These are phyloP conservation scores for Alces alces DNA, from an alignment of 2,113 vertebrate species.

Conservation along the genomic window DNA sequence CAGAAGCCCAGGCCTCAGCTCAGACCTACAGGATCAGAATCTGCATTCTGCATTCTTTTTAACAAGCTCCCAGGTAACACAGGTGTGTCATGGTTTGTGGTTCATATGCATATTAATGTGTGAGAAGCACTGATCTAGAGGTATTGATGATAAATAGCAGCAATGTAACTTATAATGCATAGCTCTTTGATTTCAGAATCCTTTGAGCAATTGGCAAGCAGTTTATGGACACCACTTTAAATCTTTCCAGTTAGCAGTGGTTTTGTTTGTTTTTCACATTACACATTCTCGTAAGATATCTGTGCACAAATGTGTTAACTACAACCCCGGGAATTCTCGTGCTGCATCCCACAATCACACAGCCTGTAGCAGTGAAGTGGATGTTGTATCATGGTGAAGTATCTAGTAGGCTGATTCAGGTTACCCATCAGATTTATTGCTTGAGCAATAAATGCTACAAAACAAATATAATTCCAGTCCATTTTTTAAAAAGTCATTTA, in stretches of 20 bases:
- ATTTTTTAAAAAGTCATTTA: neutral
- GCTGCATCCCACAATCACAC: neutral
- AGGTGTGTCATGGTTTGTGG: neutral
- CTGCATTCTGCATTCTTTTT: neutral
- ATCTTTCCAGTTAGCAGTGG: neutral
- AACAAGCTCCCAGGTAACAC: neutral
- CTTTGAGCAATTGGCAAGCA: neutral
- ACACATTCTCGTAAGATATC: neutral
- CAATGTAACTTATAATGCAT: neutral
- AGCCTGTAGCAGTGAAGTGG: neutral
- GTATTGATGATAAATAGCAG: neutral
- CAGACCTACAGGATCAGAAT: neutral
- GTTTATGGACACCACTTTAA: neutral
- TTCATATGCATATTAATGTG: neutral
- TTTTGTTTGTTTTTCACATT: neutral
- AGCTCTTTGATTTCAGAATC: neutral
- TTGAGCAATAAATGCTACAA: neutral
- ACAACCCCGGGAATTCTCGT: neutral
- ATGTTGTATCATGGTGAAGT: neutral
- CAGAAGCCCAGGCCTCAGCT: neutral
- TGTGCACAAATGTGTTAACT: neutral
- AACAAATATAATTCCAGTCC: neutral
- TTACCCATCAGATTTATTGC: neutral
- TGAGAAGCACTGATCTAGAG: neutral
- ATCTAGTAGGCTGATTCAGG: neutral